Evolutionary conservation across 2,113 vertebrate species (phyloP), one percentile per base, ranked within the genome.

Genomic region (Oryzias curvinotus): DNA sequence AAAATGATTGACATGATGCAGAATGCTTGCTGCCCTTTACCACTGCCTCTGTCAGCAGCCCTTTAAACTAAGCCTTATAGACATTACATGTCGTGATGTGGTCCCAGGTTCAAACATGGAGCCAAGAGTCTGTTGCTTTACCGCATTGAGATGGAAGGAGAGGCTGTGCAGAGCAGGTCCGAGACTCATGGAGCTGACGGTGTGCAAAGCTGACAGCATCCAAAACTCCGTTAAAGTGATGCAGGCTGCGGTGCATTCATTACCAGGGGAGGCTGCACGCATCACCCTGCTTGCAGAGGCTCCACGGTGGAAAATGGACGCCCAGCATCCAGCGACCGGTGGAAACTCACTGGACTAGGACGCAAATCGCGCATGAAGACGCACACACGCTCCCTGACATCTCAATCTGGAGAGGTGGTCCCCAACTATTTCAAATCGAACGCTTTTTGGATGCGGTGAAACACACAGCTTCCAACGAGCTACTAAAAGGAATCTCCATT

Each of bases 161-260:
- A 51, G 52, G 58, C 59, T 46, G 71, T 44, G 55, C 62, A 68
- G 52, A 65, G 30, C 61, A 51, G 57, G 19, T 65, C 65, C 58
- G 7, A 78, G 61, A 69, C 48, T 18, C 63, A 65, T 62, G 15
- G 16, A 52, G 67, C 66, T 51, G 50, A 28, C 28, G 65, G 60
- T 48, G 7, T 13, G 54, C 26, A 63, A 53, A 47, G 61, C 71
- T 61, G 65, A 48, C 67, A 57, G 73, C 80, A 45, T 80, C 79
- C 78, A 73, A 26, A 52, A 74, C 78, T 82, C 57, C 30, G 63
- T 73, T 61, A 79, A 43, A 68, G 78, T 73, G 85, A 78, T 83
- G 84, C 85, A 59, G 87, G 88, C 89, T 85, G 88, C 89, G 85
- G 87, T 87, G 90, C 87, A 90, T 90, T 89, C 84, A 87, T 90